Evolutionary conservation across 1,140 invertebrate genomes (phyloP), one percentile per base, ranked within the genome.

Genomic region (Formica exsecta): DNA sequence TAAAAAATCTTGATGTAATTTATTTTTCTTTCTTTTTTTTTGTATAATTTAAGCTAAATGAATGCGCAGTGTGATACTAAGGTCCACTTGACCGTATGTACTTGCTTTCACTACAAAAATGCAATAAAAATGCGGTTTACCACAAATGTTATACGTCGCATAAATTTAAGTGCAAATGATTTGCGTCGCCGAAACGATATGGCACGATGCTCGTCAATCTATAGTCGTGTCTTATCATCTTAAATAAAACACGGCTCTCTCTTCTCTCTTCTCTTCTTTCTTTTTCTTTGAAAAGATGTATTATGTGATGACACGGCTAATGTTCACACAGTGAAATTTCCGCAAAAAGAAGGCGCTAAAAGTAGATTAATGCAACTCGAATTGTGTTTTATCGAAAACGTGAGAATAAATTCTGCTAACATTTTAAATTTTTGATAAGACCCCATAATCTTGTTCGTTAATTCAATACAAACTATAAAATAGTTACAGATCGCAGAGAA

Each of bases 151-250:
- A 75, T 29, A 11, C 3, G 22, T 22, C 11, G 8, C 36, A 16
- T 25, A 61, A 61, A 61, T 19, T 76, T 41, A 62, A 48, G 9
- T 41, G 41, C 25, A 11, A 65, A 65, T 11, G 41, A 44, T n/a
- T 64, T 11, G 36, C 74, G 13, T 29, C 25, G 36, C 3, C 73
- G 16, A 64, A 51, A n/a, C 38, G 25, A 64, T 77, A 51, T 19
- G 29, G 59, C 59, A 77, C 59, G 59, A 44, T 62, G 48, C 7
- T 76, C 57, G n/a, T 25, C 16, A 22, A 79, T 54, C 8, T 54
- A 13, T 51, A 66, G 41, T 51, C 41, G 62, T 68, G 44, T n/a
- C 44, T 79, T 54, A 79, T 79, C 75, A 5, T 79, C 6, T 38
- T 51, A 25, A 22, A 38, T n/a, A 66, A 66, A 66, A 70, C 1